Conservation (phyloP, 1,140 invertebrate genomes). For the Drosophila miranda region DNA sequence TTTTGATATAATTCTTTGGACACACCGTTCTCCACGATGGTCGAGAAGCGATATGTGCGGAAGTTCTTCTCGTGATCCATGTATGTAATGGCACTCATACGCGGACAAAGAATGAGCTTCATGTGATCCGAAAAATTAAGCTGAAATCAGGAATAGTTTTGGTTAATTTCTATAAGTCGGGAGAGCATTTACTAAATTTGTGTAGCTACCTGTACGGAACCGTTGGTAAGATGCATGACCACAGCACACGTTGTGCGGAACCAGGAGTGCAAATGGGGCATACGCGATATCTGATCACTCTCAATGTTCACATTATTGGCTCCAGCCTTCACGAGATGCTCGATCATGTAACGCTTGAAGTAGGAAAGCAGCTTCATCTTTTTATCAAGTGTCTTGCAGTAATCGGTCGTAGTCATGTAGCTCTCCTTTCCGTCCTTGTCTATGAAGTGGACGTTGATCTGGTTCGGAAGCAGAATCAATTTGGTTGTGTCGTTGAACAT, state of each 20-base stretch:
- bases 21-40: constrained; percentile 93
- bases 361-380: constrained; percentile 98
- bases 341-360: constrained; percentile 98
- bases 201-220: constrained; percentile 93
- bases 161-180: not conserved
- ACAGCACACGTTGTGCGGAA: constrained; percentile 97
- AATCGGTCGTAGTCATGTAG: constrained; percentile 93
- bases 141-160: constrained; percentile 83
- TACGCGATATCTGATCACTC: constrained; percentile 93
- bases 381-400: constrained; percentile 93
- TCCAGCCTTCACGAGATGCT: constrained; percentile 97
- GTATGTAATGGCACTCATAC: constrained; percentile 98
- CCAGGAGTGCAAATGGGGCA: constrained; percentile 98
- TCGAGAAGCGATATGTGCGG: constrained; percentile 93
- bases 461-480: constrained; percentile 93
- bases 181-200: no score
- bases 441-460: constrained; percentile 98
- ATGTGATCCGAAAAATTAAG: constrained; percentile 99
- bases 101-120: constrained; percentile 98
- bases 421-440: constrained; percentile 93
- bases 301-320: constrained; percentile 90
- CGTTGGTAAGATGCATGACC: constrained; percentile 98
- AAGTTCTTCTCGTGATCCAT: constrained; percentile 96
- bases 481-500: constrained; percentile 98
- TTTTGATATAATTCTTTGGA: constrained; percentile 90